Evolutionary conservation across 2,113 vertebrate species (phyloP).

Genomic region (Vulpes ferrilata): DNA sequence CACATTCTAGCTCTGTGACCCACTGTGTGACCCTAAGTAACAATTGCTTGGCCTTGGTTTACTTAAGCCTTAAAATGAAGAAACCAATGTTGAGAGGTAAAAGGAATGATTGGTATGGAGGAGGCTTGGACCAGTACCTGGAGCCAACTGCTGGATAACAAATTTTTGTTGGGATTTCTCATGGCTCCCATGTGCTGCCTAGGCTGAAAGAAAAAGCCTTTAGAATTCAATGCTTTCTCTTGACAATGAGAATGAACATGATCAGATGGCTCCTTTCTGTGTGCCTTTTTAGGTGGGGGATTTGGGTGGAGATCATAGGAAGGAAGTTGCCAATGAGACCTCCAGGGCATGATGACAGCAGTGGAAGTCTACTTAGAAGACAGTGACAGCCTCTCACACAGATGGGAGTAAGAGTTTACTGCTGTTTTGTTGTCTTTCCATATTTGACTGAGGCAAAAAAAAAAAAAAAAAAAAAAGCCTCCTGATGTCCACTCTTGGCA

Average conservation of each 20-base stretch:
- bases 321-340: neutral
- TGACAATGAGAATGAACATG: neutral
- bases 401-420: neutral
- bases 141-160: neutral
- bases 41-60: neutral
- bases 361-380: neutral
- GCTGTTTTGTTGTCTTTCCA: neutral
- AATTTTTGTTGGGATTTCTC: neutral
- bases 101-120: neutral
- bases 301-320: neutral
- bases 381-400: neutral
- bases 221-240: neutral
- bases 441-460: neutral
- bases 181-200: too few species aligned
- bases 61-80: neutral
- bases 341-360: fast-evolving
- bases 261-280: neutral
- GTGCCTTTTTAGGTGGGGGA: neutral
- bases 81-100: neutral
- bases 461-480: neutral
- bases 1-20: neutral
- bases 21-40: neutral
- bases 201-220: neutral
- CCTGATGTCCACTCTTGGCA: neutral
- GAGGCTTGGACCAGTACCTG: neutral